phyloP scores from a whole-genome alignment of 2,888 invertebrate genomes.

The Tipula helvola region DNA sequence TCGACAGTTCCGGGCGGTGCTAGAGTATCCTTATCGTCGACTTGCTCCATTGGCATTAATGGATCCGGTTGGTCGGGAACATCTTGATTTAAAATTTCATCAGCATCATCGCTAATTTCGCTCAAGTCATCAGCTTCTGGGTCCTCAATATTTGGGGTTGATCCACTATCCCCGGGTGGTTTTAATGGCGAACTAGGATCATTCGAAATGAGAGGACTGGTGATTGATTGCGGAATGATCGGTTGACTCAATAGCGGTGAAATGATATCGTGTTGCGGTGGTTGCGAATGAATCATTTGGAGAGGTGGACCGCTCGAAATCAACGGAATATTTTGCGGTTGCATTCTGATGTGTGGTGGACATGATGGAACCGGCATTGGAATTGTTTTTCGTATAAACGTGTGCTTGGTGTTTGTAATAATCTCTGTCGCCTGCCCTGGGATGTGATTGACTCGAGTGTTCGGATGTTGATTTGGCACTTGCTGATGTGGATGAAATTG shows the following conservation, averaged over 20 bases:
- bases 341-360: not conserved
- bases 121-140: slow-evolving; percentile 46
- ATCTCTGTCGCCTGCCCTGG: not conserved
- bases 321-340: not conserved
- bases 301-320: not conserved
- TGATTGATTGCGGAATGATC: not conserved
- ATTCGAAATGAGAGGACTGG: not conserved
- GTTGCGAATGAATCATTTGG: not conserved
- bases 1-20: not conserved
- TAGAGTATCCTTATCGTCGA: not conserved
- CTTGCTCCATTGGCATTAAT: slow-evolving; percentile 22
- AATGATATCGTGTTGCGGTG: not conserved
- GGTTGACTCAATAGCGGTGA: not conserved
- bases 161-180: not conserved
- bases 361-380: not conserved
- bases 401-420: not conserved
- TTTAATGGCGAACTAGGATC: not conserved
- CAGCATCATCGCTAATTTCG: slow-evolving; percentile 81
- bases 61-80: slow-evolving; percentile 32
- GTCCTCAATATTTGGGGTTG: slow-evolving; percentile 16
- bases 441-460: not conserved
- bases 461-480: slow-evolving; percentile 4
- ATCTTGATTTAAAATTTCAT: slow-evolving; percentile 71
- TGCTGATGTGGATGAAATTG: slow-evolving; percentile 16
- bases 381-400: not conserved